Evolutionary conservation across 2,888 invertebrate species (phyloP), one percentile per base, ranked within the genome.

Genomic region (Agrilus mali): DNA sequence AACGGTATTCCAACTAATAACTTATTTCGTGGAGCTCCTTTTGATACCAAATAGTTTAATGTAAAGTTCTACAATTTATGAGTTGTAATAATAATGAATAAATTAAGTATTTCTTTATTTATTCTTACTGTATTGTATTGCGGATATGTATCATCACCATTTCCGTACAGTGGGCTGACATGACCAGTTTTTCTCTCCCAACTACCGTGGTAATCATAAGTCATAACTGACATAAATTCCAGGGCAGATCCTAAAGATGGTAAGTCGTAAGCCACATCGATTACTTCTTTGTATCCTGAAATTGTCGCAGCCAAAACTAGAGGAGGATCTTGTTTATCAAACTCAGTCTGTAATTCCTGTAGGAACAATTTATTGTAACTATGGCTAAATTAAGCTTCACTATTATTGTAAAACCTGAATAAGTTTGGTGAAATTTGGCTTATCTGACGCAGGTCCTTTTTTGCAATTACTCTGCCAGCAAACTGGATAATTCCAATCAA

Each of bases 401-500:
- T 20, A 20, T 20, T 20, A 20, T 20, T 12, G 27, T 38, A 20
- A 7, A 64, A 84, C 86, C 65, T 80, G 74, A 13, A 88, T 66
- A 14, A 92, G 71, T 60, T 80, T 82, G 0, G 82, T 80, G 50
- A 84, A 86, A 57, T 88, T 87, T 0, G 79, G 74, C 55, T 77
- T 83, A 58, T 92, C 92, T 15, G 80, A 77, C 0, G 73, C 73
- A 0, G 86, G 82, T 0, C 90, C 90, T 54, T 81, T 82, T 36
- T 79, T 78, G 60, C 90, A 92, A 60, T 89, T 82, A 52, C 88
- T 88, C 60, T 92, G 90, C 89, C 90, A 90, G 57, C 90, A 92
- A 47, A 83, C 84, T 0, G 94, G 94, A 61, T 94, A 94, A 60
- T 92, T 90, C 94, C 94, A 95, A 57, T 94, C 94, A 17, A 95